These are phyloP conservation scores for Nasonia vitripennis DNA, from an alignment of 1,140 invertebrate species.

Conservation along the genomic window DNA sequence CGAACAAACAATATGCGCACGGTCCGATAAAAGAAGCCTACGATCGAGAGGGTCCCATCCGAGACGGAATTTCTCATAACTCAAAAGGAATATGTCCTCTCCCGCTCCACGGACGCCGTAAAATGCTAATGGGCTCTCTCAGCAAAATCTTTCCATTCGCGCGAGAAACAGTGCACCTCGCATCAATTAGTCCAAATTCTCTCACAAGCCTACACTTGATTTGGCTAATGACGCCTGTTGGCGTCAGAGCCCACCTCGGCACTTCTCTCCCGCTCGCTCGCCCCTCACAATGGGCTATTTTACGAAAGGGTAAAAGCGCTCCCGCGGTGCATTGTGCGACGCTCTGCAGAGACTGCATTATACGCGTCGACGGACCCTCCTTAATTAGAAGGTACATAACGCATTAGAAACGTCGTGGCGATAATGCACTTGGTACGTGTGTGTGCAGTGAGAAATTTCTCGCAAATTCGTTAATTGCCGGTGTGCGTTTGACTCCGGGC, in stretches of 20 bases:
- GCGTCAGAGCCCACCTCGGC: not conserved
- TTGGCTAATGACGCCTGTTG: slow-evolving; percentile 62
- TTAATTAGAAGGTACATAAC: slow-evolving; percentile 37
- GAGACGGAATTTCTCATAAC: slow-evolving; percentile 22
- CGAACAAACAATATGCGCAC: too few relatives aligned
- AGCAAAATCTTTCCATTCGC: slow-evolving; percentile 8
- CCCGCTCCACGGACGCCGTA: not conserved
- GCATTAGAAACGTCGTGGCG: not conserved
- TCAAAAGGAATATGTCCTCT: slow-evolving; percentile 3
- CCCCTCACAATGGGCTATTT: slow-evolving; percentile 64
- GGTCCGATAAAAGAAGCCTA: not conserved
- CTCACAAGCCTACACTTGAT: slow-evolving; percentile 56
- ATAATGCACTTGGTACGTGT: not conserved
- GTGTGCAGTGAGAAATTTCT: not conserved
- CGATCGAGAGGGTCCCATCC: not conserved
- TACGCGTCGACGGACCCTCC: not conserved
- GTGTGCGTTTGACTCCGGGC: slow-evolving; percentile 34
- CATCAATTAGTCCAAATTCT: slow-evolving; percentile 33
- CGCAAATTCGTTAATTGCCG: slow-evolving; percentile 39
- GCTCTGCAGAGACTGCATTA: not conserved
- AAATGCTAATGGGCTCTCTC: slow-evolving; percentile 18
- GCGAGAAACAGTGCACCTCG: not conserved
- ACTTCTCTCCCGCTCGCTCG: not conserved
- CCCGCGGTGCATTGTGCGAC: slow-evolving; percentile 67
- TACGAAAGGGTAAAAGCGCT: slow-evolving; percentile 59